phyloP scores from a whole-genome alignment of 2,797 vertebrate genomes.

The Nyctalus aviator region DNA sequence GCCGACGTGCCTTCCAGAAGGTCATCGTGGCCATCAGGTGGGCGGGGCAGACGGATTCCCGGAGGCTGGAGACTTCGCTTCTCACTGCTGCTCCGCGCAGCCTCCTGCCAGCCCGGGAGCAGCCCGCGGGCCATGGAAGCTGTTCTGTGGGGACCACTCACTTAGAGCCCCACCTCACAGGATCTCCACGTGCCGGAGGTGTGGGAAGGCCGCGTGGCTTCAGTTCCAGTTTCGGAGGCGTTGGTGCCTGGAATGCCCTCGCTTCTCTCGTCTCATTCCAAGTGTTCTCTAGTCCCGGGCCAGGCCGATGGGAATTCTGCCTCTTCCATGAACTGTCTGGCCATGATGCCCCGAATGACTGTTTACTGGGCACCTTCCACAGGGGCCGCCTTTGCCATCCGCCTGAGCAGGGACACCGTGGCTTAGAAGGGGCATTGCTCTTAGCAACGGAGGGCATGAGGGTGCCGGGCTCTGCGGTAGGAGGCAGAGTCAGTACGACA shows the following conservation, averaged over 20 bases:
- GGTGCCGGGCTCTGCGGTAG: background rate
- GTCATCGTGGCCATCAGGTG: background rate
- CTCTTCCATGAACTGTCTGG: background rate
- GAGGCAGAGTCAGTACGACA: rapidly evolving
- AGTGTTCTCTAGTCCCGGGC: background rate
- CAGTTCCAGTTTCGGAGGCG: background rate
- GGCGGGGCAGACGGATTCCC: no score
- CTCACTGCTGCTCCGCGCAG: background rate
- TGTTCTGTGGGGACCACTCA: background rate
- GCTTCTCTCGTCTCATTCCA: background rate
- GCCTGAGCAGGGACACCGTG: background rate
- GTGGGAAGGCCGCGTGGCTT: rapidly evolving
- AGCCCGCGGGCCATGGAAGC: rapidly evolving
- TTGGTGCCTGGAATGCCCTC: background rate
- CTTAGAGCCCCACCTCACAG: background rate
- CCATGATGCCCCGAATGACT: background rate
- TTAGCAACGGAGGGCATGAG: background rate
- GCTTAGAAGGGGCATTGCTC: background rate
- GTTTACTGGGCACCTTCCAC: background rate
- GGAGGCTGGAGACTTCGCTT: background rate
- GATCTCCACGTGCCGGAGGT: rapidly evolving
- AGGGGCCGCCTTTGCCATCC: background rate
- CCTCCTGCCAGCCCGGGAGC: background rate
- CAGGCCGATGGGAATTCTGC: background rate
- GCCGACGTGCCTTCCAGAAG: background rate